Percentiles rank a stretch among this genome's conserved stretches.
phyloP scores from a whole-genome alignment of 2,888 invertebrate species.

The Antheraea assamensis region DNA sequence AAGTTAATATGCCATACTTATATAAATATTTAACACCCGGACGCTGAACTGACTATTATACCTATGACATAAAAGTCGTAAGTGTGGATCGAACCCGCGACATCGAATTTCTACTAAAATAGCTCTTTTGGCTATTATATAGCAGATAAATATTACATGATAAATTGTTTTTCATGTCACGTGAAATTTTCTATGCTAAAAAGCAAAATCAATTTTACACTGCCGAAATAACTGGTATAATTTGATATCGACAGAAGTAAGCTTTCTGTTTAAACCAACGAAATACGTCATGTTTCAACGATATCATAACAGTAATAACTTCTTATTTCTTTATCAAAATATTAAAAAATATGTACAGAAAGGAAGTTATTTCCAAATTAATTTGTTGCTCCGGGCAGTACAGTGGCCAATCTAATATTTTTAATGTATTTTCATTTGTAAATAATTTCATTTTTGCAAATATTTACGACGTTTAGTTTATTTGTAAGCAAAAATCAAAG shows the following conservation, averaged over 20 bases:
- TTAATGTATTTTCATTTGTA: not conserved
- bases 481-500: not conserved
- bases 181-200: not conserved
- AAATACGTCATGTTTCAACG: not conserved
- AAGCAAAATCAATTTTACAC: not conserved
- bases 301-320: not conserved
- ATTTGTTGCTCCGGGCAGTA: conserved; percentile 17
- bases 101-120: too few species aligned
- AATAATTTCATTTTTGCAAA: not conserved
- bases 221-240: not conserved
- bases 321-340: not conserved
- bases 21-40: too few species aligned
- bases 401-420: conserved; percentile 7
- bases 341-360: not conserved
- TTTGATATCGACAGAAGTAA: not conserved
- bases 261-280: not conserved
- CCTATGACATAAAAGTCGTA: too few species aligned
- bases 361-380: conserved; percentile 18
- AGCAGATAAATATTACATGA: too few species aligned
- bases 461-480: not conserved
- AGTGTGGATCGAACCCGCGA: too few species aligned
- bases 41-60: too few species aligned
- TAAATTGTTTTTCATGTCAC: too few species aligned
- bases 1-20: too few species aligned
- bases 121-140: too few species aligned